Base-by-base conservation (phyloP, 2,888 invertebrate genomes). In the Heteromyza rotundicornis region DNA sequence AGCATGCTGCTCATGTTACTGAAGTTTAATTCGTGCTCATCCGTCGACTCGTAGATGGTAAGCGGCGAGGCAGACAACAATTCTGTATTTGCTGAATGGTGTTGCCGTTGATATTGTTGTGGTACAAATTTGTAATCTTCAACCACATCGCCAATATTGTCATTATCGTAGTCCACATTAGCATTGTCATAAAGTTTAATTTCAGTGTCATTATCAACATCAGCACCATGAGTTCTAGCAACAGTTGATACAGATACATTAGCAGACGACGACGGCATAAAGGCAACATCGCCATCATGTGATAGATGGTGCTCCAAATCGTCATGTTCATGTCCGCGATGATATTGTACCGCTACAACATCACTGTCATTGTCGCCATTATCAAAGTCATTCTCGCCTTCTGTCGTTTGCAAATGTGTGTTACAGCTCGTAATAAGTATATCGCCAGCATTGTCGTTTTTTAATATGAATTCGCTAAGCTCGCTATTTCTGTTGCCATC, bases 181-280 rank as follows among this genome's bases (percentile, higher is more conserved):
- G 14, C 23, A 50, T 35, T 14, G 14, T 57, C 16, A 55, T 53
- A 22, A 17, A 1, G 16, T 54, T 54, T 10, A 16, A 16, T 14
- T 3, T 36, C 23, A 63, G 56, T 27, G 61, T 65, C 35, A 63
- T 67, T 59, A 66, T 44, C 8, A 3, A 54, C 60, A n/a, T 64
- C 62, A 7, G 62, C 60, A 60, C 57, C 55, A n/a, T 14, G 44
- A 1, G 19, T 10, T 35, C 57, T 23, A 47, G 23, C 17, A 59
- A 19, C 1, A 53, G 63, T 20, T 54, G 36, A 50, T 57, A 27
- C 2, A 27, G 10, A 5, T 5, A 27, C 58, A 51, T 53, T 68
- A 52, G 64, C 67, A 36, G 27, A 22, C 55, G 56, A 61, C 59
- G 24, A 64, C 63, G 44, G 10, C 5, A 27, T 27, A 27, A 7